These are phyloP conservation scores for Sebastes trivittatus DNA, from an alignment of 2,797 vertebrate species.

Conservation along the genomic window DNA sequence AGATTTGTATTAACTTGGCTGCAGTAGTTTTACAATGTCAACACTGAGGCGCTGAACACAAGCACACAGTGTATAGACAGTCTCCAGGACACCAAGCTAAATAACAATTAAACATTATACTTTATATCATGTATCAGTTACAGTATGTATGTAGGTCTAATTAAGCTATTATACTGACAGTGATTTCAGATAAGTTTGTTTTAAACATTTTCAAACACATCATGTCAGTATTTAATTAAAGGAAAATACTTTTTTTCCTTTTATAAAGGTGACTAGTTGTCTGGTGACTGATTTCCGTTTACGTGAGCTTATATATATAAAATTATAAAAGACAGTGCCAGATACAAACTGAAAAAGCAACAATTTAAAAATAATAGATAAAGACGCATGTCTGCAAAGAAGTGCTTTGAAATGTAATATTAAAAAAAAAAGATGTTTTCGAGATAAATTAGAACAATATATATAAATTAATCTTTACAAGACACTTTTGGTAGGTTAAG, in stretches of 20 bases:
- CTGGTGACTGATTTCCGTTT: neutral
- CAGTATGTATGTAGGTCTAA: no score
- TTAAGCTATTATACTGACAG: no score
- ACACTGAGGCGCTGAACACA: no score
- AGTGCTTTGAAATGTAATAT: neutral
- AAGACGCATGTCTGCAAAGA: neutral
- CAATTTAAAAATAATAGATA: neutral
- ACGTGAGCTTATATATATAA: neutral
- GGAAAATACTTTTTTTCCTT: neutral
- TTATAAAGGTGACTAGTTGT: neutral
- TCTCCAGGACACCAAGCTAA: no score
- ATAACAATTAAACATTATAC: no score
- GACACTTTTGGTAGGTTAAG: neutral
- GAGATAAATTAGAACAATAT: no score
- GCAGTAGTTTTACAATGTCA: fast-evolving
- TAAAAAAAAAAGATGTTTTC: no score
- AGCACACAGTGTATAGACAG: no score
- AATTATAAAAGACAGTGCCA: neutral
- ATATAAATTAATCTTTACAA: neutral
- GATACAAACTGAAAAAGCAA: neutral
- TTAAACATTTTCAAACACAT: neutral
- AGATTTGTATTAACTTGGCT: no score
- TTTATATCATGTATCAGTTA: no score
- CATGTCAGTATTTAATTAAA: neutral
- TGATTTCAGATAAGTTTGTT: no score